phyloP scores from a whole-genome alignment of 2,113 vertebrate genomes.

The Sitta europaea region DNA sequence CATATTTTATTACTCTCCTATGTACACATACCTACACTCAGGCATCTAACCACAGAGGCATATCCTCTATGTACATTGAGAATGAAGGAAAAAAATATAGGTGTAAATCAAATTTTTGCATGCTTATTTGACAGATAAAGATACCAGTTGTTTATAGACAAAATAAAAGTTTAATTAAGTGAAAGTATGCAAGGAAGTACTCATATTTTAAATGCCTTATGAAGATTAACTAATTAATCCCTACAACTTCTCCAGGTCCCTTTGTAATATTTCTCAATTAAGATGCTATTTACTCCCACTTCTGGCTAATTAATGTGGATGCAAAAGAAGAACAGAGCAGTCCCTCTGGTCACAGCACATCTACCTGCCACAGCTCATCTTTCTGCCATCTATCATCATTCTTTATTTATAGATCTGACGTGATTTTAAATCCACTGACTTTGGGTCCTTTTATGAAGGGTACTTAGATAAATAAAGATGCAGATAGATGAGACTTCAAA shows the following conservation, averaged over 20 bases:
- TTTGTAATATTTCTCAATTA: slow-evolving; percentile 41
- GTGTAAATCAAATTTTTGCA: neutral
- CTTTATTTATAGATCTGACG: neutral
- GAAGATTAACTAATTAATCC: slow-evolving; percentile 31
- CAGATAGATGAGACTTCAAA: neutral
- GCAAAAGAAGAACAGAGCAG: slow-evolving; percentile 5
- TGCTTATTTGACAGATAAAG: neutral
- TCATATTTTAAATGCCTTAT: neutral
- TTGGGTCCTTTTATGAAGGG: neutral
- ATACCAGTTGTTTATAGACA: neutral
- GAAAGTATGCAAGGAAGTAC: neutral
- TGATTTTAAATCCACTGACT: neutral
- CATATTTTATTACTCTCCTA: neutral
- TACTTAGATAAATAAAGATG: neutral
- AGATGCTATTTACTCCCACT: slow-evolving; percentile 20
- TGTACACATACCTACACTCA: neutral
- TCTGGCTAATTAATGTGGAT: neutral
- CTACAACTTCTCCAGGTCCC: slow-evolving; percentile 8
- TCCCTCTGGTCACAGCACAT: neutral
- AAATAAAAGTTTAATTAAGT: slow-evolving; percentile 13
- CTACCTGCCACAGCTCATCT: slow-evolving; percentile 4
- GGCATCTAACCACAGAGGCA: neutral
- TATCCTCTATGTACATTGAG: neutral
- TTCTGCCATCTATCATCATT: neutral
- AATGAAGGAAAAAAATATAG: neutral